Conservation (phyloP, 1,140 invertebrate species). For the Phocides pigmalion region DNA sequence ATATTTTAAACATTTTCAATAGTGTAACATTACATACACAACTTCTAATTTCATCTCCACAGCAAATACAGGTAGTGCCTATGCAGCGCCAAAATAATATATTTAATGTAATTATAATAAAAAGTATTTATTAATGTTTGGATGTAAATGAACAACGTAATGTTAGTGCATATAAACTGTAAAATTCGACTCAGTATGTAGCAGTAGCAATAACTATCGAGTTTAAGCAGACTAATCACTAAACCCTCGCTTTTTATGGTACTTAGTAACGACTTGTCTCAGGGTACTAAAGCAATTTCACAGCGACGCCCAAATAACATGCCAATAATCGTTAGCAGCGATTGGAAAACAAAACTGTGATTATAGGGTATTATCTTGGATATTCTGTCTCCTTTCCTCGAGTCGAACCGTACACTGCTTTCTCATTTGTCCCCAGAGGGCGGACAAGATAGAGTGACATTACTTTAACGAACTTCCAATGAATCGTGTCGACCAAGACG, state of each 20-base stretch:
- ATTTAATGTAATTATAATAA: no score
- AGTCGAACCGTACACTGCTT: constrained; percentile 37
- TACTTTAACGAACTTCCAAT: constrained; percentile 83
- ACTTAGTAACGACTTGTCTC: constrained; percentile 77
- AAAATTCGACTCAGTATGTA: neutral
- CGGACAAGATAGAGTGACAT: constrained; percentile 72
- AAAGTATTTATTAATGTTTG: no score
- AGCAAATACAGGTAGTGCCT: no score
- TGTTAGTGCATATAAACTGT: no score
- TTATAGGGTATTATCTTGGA: constrained; percentile 78
- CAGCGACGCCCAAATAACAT: constrained; percentile 82
- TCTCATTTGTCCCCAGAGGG: constrained; percentile 63
- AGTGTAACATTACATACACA: no score
- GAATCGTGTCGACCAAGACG: constrained; percentile 57
- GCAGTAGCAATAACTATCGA: constrained; percentile 12
- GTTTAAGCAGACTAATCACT: constrained; percentile 52
- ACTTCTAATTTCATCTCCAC: no score
- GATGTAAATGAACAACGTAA: no score
- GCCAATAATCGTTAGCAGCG: constrained; percentile 84
- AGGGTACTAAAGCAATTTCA: constrained; percentile 79
- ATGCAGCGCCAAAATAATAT: no score
- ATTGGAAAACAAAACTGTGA: constrained; percentile 85
- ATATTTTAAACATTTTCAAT: no score
- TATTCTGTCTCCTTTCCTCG: constrained; percentile 51
- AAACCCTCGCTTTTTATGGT: constrained; percentile 67